Percentiles rank a stretch among this genome's conserved stretches.
These are phyloP conservation scores for Halcyon chelicuti DNA, from an alignment of 2,797 vertebrate species.

Conservation along the genomic window DNA sequence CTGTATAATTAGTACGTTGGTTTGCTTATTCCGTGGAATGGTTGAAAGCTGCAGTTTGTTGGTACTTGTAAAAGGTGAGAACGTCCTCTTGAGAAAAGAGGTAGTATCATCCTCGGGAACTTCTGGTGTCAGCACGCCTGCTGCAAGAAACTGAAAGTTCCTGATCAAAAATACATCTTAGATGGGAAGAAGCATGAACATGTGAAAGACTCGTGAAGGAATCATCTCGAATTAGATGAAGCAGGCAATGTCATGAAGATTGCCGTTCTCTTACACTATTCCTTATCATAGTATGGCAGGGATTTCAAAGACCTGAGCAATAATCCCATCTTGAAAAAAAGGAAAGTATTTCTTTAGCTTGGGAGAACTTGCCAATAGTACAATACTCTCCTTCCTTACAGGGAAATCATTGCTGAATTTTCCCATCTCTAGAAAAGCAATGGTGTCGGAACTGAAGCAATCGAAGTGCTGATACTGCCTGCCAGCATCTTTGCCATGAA, in stretches of 20 bases:
- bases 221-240: neutral
- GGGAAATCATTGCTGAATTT: neutral
- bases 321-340: neutral
- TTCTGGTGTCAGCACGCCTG: neutral
- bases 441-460: neutral
- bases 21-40: neutral
- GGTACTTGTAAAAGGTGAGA: neutral
- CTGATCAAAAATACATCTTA: neutral
- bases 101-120: neutral
- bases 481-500: neutral
- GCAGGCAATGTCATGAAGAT: neutral
- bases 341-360: neutral
- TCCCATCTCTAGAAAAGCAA: neutral
- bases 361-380: neutral
- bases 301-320: neutral
- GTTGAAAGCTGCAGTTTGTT: neutral
- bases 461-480: neutral
- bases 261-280: neutral
- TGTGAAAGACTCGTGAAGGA: accelerated
- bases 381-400: neutral
- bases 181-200: neutral
- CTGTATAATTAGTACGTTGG: neutral
- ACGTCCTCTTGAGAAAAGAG: neutral
- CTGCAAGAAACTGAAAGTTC: neutral
- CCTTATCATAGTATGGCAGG: neutral